Base-by-base conservation (phyloP, 2,113 vertebrate genomes). In the Formicarius rufipectus region DNA sequence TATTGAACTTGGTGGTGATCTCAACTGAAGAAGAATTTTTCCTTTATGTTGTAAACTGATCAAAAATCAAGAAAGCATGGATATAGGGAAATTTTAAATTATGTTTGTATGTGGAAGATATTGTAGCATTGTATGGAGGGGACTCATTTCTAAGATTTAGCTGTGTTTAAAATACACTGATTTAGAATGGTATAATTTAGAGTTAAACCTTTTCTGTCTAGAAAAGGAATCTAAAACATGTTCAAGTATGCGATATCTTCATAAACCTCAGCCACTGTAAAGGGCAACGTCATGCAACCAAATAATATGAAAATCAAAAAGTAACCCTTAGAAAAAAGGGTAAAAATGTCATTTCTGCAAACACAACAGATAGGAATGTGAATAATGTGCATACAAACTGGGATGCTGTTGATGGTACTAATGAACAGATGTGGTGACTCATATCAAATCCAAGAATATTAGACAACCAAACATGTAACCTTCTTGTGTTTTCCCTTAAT, bases 381-480 rank as follows among this genome's bases (percentile, higher is more conserved):
- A 96, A 95, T 96, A 96, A 97, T 97, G 98, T 93, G 96, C 97
- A 98, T 98, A 98, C 97, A 97, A 97, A 98, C 96, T 97, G 98
- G 97, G 97, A 97, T 93, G 97, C 97, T 97, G 96, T 95, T 97
- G 97, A 90, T 97, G 97, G 94, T 94, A 97, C 96, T 95, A 96
- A 98, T 98, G 98, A 97, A 96, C 94, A 97, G 96, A 97, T 97
- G 97, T 94, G 98, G 97, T 95, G 98, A 97, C 94, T 98, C 97
- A 94, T 98, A 98, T 98, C 98, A 98, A 98, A 98, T 98, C 97
- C 97, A 97, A 97, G 98, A 97, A 97, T 97, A 98, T 97, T 96
- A 96, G 98, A 98, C 97, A 98, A 98, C 98, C 97, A 97, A 97
- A 97, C 95, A 97, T 95, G 96, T 78, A 97, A 96, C 97, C 97